These are phyloP conservation scores for Drosophila koepferae DNA, from an alignment of 2,888 invertebrate genomes.

Conservation along the genomic window DNA sequence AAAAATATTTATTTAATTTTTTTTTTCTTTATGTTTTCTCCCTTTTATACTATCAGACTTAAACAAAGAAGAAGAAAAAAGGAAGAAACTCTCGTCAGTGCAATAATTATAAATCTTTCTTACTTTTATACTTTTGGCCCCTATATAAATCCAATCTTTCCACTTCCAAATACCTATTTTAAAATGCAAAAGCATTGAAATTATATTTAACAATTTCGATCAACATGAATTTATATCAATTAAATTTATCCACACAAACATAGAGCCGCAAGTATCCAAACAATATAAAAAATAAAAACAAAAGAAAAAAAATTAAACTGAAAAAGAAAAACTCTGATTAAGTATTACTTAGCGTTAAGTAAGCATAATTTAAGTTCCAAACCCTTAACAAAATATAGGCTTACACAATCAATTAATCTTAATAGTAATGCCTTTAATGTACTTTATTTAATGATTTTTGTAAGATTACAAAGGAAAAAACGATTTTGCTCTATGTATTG, in stretches of 20 bases:
- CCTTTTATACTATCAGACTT: constrained; percentile 34
- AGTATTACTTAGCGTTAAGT: constrained; percentile 81
- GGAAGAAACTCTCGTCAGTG: constrained; percentile 61
- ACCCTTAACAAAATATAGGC: constrained; percentile 45
- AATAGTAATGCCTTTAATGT: constrained; percentile 55
- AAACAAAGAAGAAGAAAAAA: constrained; percentile 31
- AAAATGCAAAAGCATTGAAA: constrained; percentile 50
- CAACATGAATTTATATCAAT: constrained; percentile 56
- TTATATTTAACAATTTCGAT: constrained; percentile 31
- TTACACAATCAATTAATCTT: constrained; percentile 33
- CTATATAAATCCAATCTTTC: constrained; percentile 30
- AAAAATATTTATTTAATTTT: constrained; percentile 64
- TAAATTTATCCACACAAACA: constrained; percentile 34
- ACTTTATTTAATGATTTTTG: constrained; percentile 59
- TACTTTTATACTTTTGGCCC: constrained; percentile 17
- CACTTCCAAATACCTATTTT: constrained; percentile 53
- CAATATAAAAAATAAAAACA: constrained; percentile 49
- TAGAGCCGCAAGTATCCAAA: constrained; percentile 52
- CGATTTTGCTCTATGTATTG: constrained; percentile 62
- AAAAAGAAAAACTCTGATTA: constrained; percentile 72
- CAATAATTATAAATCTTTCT: constrained; percentile 54
- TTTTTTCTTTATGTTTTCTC: neutral
- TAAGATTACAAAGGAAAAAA: constrained; percentile 37
- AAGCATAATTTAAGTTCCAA: constrained; percentile 64
- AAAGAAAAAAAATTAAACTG: constrained; percentile 14